Percentiles rank a stretch among this genome's conserved stretches.
Conservation (phyloP, 2,888 invertebrate species). For the Pyrocoelia pectoralis region DNA sequence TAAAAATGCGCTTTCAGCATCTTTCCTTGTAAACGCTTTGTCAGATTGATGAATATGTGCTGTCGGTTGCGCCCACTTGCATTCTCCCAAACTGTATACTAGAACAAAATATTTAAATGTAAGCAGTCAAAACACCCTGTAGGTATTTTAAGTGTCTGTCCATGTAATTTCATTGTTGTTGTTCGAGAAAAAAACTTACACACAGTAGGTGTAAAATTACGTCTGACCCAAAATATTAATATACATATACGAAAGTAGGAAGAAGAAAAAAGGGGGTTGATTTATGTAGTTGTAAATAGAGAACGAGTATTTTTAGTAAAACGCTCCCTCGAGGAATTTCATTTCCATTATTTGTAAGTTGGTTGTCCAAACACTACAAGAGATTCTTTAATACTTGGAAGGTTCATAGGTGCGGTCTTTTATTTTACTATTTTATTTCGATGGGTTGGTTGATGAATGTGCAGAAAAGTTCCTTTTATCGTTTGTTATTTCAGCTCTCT, state of each 20-base stretch:
- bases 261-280: neutral
- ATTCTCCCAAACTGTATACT: neutral
- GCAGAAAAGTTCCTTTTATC: neutral
- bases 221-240: no score
- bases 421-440: neutral
- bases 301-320: constrained; percentile 16
- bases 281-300: constrained; percentile 2
- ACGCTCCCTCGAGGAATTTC: constrained; percentile 18
- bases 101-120: constrained; percentile 1
- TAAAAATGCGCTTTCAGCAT: no score
- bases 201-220: no score
- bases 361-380: constrained; percentile 19
- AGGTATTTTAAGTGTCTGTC: neutral
- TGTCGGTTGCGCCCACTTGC: no score
- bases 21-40: no score
- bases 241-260: neutral
- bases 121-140: constrained; percentile 13
- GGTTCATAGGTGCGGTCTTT: neutral
- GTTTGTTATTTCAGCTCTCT: neutral
- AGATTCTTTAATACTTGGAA: constrained; percentile 8
- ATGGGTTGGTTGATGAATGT: neutral
- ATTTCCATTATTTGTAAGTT: constrained; percentile 16
- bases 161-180: no score
- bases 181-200: no score
- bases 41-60: no score